phyloP scores from a whole-genome alignment of 2,113 vertebrate genomes.

The Hydropotes inermis region DNA sequence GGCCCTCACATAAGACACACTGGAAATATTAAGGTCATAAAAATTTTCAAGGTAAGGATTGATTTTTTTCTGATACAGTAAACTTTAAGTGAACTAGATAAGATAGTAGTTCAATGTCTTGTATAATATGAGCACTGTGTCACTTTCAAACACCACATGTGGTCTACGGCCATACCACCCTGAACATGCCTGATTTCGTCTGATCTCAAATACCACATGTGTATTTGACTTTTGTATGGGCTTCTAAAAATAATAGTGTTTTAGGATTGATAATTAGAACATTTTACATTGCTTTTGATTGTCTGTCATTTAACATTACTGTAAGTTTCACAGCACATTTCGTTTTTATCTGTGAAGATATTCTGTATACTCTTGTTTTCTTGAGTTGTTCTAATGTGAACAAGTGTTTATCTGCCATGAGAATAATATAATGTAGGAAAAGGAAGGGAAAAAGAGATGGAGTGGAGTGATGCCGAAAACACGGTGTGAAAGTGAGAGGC shows the following conservation, averaged over 20 bases:
- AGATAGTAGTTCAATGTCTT: not conserved
- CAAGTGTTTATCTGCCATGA: not conserved
- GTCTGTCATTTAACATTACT: not conserved
- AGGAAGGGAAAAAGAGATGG: not conserved
- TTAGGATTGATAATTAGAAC: slow-evolving; percentile 14
- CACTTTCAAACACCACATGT: not conserved
- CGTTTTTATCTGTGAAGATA: fast-evolving
- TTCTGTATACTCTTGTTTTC: not conserved
- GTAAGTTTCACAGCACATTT: not conserved
- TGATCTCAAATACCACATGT: not conserved
- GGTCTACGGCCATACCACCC: not conserved
- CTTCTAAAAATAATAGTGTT: not conserved
- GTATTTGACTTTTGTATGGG: not conserved
- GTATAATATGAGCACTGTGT: not conserved
- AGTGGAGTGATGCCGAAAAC: not conserved
- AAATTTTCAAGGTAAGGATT: slow-evolving; percentile 83
- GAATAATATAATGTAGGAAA: not conserved
- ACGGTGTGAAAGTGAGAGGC: fast-evolving
- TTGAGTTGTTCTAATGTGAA: not conserved
- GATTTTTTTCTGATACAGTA: not conserved
- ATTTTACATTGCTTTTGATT: not conserved
- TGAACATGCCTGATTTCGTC: too few relatives aligned
- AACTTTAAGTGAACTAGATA: not conserved
- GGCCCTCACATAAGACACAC: slow-evolving; percentile 88
- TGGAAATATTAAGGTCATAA: slow-evolving; percentile 85